Evolutionary conservation across 53 echinoderm and acorn worm genomes (phyloP).

Genomic region (Crossaster papposus): DNA sequence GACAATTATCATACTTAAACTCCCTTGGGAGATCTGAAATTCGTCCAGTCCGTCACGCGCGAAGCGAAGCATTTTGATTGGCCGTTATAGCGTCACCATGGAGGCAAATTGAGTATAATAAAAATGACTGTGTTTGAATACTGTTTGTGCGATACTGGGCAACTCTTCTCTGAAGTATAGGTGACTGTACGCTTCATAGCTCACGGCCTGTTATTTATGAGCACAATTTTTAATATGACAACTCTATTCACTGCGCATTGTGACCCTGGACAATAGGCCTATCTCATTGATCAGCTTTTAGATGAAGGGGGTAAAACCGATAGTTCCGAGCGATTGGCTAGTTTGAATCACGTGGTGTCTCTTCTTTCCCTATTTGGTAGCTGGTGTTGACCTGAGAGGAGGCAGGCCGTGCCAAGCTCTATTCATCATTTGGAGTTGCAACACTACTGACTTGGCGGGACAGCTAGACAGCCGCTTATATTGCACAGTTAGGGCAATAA

Average conservation of each 20-base stretch:
- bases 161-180: background rate
- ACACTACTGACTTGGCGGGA: slow-evolving; percentile 52
- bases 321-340: slow-evolving; percentile 46
- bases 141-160: background rate
- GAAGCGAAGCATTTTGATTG: background rate
- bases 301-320: slow-evolving; percentile 33
- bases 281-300: slow-evolving; percentile 42
- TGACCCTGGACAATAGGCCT: slow-evolving; percentile 41
- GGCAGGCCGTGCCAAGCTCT: slow-evolving; percentile 42
- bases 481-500: slow-evolving; percentile 56
- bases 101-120: slow-evolving; percentile 5
- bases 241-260: slow-evolving; percentile 37
- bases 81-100: slow-evolving; percentile 6
- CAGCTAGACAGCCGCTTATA: slow-evolving; percentile 48
- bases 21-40: background rate
- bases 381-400: slow-evolving; percentile 47
- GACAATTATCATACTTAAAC: background rate
- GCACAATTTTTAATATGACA: slow-evolving; percentile 8
- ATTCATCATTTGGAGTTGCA: slow-evolving; percentile 56
- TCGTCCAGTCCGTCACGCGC: background rate
- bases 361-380: slow-evolving; percentile 56
- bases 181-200: slow-evolving; percentile 18
- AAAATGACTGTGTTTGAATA: background rate
- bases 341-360: slow-evolving; percentile 58
- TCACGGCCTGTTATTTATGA: slow-evolving; percentile 33